Percentiles rank a stretch among this genome's conserved stretches.
phyloP scores from a whole-genome alignment of 2,888 invertebrate species.

The Cremastinae sp. region DNA sequence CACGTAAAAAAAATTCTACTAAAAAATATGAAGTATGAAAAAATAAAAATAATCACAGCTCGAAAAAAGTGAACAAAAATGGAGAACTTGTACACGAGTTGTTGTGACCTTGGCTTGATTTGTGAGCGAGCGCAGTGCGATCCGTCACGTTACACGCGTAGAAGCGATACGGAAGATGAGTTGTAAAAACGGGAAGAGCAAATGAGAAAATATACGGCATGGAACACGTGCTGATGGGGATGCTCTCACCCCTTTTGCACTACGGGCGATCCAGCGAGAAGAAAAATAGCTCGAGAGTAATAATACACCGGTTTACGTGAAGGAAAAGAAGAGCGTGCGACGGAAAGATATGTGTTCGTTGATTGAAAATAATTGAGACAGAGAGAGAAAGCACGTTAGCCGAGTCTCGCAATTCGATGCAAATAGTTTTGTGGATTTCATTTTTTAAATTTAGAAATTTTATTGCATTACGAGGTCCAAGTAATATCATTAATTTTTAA shows the following conservation, averaged over 20 bases:
- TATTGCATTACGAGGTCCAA: too few relatives aligned
- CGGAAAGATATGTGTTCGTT: constrained; percentile 35
- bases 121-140: constrained; percentile 68
- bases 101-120: constrained; percentile 68
- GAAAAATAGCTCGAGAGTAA: constrained; percentile 57
- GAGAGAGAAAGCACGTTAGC: constrained; percentile 36
- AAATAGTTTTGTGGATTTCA: constrained; percentile 69
- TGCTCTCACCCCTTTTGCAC: constrained; percentile 52
- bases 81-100: constrained; percentile 52
- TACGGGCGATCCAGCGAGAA: constrained; percentile 43
- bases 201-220: constrained; percentile 77
- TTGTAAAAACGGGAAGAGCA: constrained; percentile 75
- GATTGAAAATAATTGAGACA: not conserved
- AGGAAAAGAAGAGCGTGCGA: constrained; percentile 18
- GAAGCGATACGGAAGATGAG: constrained; percentile 73
- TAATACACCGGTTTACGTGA: constrained; percentile 53
- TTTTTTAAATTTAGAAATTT: constrained; percentile 31
- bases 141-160: constrained; percentile 70
- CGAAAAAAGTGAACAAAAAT: constrained; percentile 13
- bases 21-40: constrained; percentile 24
- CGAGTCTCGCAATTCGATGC: constrained; percentile 62
- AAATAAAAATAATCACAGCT: not conserved
- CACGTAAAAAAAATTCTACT: too few relatives aligned
- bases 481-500: too few relatives aligned
- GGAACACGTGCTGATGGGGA: constrained; percentile 64